Evolutionary conservation across 2,888 invertebrate genomes (phyloP), one percentile per base, ranked within the genome.

Genomic region (Nephrotoma flavescens): DNA sequence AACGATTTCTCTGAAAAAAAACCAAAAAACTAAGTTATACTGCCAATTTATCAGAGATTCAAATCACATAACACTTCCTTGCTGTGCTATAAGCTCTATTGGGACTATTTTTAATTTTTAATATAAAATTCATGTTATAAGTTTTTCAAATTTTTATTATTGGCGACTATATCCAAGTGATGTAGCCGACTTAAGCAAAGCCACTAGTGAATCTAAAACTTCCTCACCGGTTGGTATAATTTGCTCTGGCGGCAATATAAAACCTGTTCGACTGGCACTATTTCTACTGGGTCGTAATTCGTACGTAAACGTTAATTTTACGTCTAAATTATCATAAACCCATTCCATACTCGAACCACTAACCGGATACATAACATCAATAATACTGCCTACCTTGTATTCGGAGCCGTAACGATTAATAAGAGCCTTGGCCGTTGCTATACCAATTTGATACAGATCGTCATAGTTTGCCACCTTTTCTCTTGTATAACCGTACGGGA

Each of bases 151-250:
- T 44, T 9, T 71, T 71, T 71, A 31, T 71, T 71, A 31, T 57
- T 19, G 6, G 1, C 19, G 6, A 6, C 6, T 57, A 88, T 93
- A 93, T 41, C 92, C 92, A 86, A 93, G 88, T 41, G 91, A 90
- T 6, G 89, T 89, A 0, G 93, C 92, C 88, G 93, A 93, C 0
- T 89, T 89, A 42, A 94, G 91, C 87, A 94, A 90, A 44, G 92
- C 92, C 0, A 91, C 87, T 0, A 94, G 3, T 0, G 90, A 89
- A 87, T 95, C 95, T 52, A 93, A 90, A 0, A 94, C 94, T 91
- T 95, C 95, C 89, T 93, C 92, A n/a, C 93, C 94, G 2, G 94
- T 93, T 0, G 94, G 94, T 42, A 92, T 91, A 71, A 96, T 95
- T 89, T 95, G 93, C 0, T 89, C 89, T 0, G 94, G 92, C 0